Evolutionary conservation across 1,140 invertebrate species (phyloP), one percentile per base, ranked within the genome.

Genomic region (Mamestra configurata): DNA sequence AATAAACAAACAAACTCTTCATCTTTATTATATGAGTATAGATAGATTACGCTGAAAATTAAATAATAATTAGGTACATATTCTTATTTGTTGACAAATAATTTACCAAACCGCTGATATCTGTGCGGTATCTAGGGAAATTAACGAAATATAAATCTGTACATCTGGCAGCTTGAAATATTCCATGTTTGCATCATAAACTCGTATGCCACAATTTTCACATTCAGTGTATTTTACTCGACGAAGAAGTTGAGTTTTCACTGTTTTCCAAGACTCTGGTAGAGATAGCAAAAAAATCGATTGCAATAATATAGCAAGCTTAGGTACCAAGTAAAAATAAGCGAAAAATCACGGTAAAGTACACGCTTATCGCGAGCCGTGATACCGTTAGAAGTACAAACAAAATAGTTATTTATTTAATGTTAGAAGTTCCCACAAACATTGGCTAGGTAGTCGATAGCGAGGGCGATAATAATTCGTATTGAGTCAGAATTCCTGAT

Each of bases 391-490:
- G 24, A 64, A 37, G 59, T 64, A 40, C 61, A 66, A 57, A 27
- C 43, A n/a, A 72, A n/a, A 35, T 53, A 53, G 43, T n/a, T 31
- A 20, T 73, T 57, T 53, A 20, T 55, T 55, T 57, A 73, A 20
- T 20, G 53, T 53, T 15, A 27, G 22, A 37, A 59, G 35, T 66
- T 66, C 55, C 55, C 55, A 66, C 35, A 18, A 66, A 66, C 59
- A 40, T 64, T 27, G 35, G 31, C 59, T 40, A 40, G n/a, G n/a
- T n/a, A n/a, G 1, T 31, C 20, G 24, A 59, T 40, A 66, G 10
- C 27, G 35, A 3, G 4, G 31, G 3, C 35, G 35, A 66, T 66
- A 66, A 66, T 40, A 20, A 40, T 66, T 66, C 35, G 18, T 40
- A 66, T 66, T 22, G 61, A 40, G 35, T 11, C 61, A 66, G 35